Evolutionary conservation across 1,140 invertebrate species (phyloP).

Genomic region (Helicoverpa armigera): DNA sequence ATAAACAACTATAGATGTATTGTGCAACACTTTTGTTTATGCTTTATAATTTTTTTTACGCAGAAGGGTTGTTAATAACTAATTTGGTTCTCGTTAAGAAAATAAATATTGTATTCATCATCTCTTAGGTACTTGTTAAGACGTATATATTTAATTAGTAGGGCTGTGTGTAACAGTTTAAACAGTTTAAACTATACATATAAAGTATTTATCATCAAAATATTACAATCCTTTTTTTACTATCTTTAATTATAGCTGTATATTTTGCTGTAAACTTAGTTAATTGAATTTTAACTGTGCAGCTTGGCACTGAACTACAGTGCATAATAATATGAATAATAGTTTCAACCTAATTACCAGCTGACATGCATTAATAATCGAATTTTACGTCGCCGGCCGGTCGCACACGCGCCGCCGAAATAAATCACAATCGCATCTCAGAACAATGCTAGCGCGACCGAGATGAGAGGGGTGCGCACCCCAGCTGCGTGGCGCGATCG

Average conservation of each 20-base stretch:
- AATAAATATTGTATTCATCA: too few species aligned
- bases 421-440: conserved; percentile 80
- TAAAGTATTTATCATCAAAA: too few species aligned
- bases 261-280: neutral
- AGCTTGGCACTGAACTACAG: neutral
- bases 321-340: neutral
- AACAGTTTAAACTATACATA: too few species aligned
- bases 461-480: conserved; percentile 85
- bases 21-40: too few species aligned
- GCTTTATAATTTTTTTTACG: too few species aligned
- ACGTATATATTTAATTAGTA: too few species aligned
- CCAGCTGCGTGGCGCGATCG: conserved; percentile 84
- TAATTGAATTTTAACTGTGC: neutral
- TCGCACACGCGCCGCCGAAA: conserved; percentile 62
- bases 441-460: conserved; percentile 71
- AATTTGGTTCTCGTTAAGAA: too few species aligned
- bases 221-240: too few species aligned
- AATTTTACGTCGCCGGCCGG: conserved; percentile 51
- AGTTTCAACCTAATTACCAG: conserved; percentile 50
- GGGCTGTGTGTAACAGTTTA: too few species aligned
- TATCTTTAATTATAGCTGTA: neutral
- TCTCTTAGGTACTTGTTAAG: too few species aligned
- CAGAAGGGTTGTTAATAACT: too few species aligned
- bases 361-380: conserved; percentile 51
- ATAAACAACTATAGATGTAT: neutral